These are phyloP conservation scores for Haliaeetus leucogaster DNA, from an alignment of 2,113 vertebrate species.

Conservation along the genomic window DNA sequence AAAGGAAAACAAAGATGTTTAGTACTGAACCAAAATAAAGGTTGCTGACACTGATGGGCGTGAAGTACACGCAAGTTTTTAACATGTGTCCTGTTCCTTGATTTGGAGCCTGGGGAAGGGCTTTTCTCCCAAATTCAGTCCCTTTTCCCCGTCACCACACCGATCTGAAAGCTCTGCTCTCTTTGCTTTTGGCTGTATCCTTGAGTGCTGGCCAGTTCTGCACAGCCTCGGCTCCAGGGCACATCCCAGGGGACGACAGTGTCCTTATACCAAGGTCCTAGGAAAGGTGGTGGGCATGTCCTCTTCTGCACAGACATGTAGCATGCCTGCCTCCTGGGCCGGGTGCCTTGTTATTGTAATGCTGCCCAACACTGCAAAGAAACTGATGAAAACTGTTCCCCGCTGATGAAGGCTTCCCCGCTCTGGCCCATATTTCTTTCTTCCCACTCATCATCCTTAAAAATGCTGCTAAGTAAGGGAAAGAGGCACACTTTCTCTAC, in stretches of 20 bases:
- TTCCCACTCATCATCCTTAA: neutral
- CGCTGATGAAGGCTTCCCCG: neutral
- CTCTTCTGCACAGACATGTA: neutral
- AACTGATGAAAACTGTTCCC: neutral
- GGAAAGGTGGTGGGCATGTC: neutral
- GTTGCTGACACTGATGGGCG: neutral
- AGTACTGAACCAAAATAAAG: neutral
- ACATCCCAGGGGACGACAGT: neutral
- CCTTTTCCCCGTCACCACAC: neutral
- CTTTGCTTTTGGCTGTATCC: neutral
- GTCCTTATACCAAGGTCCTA: too few relatives aligned
- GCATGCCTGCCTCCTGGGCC: neutral
- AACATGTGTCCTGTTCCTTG: neutral
- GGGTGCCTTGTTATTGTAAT: neutral
- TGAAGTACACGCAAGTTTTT: neutral
- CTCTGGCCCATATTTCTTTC: neutral
- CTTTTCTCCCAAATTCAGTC: neutral
- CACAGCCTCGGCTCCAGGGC: neutral
- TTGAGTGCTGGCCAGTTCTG: neutral
- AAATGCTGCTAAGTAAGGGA: neutral
- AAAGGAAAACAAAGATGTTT: neutral
- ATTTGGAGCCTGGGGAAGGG: neutral
- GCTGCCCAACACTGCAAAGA: neutral
- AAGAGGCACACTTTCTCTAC: neutral
- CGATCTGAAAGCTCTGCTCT: neutral